These are phyloP conservation scores for Xiphorhynchus elegans DNA, from an alignment of 2,113 vertebrate species.

Conservation along the genomic window DNA sequence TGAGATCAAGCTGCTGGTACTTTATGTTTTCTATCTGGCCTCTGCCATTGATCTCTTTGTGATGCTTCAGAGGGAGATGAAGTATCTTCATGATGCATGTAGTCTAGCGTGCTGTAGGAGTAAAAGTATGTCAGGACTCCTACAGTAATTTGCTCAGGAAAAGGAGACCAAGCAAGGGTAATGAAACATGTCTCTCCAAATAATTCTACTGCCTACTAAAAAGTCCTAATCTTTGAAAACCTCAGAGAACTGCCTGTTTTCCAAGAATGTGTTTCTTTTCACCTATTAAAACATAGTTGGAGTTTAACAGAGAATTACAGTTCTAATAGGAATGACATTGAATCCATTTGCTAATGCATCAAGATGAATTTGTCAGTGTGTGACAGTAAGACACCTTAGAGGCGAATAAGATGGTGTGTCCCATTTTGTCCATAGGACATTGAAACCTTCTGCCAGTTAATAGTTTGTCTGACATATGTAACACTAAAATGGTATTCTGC, in stretches of 20 bases:
- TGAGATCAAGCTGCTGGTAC: neutral
- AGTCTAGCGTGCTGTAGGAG: neutral
- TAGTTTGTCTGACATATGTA: neutral
- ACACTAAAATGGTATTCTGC: neutral
- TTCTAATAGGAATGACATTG: neutral
- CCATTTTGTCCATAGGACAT: neutral
- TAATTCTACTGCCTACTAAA: neutral
- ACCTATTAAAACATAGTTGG: neutral
- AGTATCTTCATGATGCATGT: neutral
- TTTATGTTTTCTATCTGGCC: neutral
- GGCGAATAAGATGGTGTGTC: neutral
- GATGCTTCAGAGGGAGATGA: neutral
- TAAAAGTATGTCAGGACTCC: neutral
- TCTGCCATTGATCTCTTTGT: neutral
- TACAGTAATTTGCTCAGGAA: neutral
- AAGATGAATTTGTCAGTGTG: neutral
- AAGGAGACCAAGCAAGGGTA: neutral
- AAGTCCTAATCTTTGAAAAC: neutral
- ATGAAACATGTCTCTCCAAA: neutral
- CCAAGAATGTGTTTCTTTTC: neutral
- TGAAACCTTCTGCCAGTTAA: neutral
- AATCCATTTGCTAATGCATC: neutral
- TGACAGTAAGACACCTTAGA: neutral
- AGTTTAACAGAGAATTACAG: neutral
- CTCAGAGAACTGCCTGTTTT: neutral